Evolutionary conservation across 2,113 vertebrate species (phyloP).

Genomic region (Epinephelus moara): DNA sequence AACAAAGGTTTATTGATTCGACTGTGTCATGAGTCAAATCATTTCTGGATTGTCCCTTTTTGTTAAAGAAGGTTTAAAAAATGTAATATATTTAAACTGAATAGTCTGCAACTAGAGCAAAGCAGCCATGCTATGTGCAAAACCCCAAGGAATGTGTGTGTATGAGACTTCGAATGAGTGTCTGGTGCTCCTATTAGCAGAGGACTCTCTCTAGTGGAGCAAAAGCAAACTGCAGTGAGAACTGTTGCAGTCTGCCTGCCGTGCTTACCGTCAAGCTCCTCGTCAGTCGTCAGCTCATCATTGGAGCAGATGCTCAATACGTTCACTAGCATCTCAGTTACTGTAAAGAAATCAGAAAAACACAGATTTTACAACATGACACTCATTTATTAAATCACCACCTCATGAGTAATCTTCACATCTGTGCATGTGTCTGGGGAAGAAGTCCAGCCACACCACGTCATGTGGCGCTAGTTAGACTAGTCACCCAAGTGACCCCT

Average conservation of each 20-base stretch:
- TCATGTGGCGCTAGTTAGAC: neutral
- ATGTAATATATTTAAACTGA: neutral
- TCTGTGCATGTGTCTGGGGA: neutral
- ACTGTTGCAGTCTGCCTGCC: neutral
- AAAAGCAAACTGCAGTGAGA: constrained; percentile 2
- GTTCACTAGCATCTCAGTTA: constrained; percentile 99
- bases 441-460: neutral
- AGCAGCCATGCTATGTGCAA: neutral
- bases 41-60: neutral
- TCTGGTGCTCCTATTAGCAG: neutral
- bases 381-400: neutral
- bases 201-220: constrained; percentile 67
- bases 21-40: neutral
- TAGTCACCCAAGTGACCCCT: neutral
- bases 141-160: neutral
- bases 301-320: constrained; percentile 99
- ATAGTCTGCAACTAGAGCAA: constrained; percentile 1
- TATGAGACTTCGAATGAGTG: neutral
- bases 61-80: neutral
- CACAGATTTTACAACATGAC: neutral
- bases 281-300: constrained; percentile 95
- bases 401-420: neutral
- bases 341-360: constrained; percentile 74
- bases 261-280: constrained; percentile 95
- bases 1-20: neutral